Conservation (phyloP, 1,140 invertebrate species). For the Lepidotrigona ventralis region DNA sequence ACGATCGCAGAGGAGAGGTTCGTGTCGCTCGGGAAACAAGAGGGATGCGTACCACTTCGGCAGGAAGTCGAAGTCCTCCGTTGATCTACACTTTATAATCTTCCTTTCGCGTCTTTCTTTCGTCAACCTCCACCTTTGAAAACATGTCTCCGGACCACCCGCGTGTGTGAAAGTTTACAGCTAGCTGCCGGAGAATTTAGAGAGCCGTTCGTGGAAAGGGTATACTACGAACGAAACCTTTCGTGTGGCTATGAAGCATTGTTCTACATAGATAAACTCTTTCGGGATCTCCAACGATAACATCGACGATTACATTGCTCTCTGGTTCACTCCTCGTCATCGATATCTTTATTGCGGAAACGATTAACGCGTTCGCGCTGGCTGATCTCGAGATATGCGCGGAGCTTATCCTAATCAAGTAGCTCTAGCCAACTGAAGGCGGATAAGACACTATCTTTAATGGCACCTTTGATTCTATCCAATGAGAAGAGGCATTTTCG, state of each 20-base stretch:
- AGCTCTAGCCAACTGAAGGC: background rate
- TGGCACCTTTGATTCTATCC: fast-evolving
- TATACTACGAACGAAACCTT: background rate
- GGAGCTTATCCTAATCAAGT: background rate
- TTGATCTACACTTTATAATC: constrained; percentile 24
- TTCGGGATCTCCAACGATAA: background rate
- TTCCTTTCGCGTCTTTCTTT: constrained; percentile 23
- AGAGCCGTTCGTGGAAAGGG: constrained; percentile 14
- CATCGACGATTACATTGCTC: background rate
- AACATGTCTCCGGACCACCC: constrained; percentile 61
- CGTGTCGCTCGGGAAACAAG: constrained; percentile 31
- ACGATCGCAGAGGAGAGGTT: constrained; percentile 3
- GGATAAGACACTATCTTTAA: too few species aligned
- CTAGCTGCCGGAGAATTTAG: constrained; percentile 22
- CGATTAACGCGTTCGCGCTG: background rate
- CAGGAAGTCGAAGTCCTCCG: constrained; percentile 55
- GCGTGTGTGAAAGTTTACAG: constrained; percentile 64
- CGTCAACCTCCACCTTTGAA: constrained; percentile 28
- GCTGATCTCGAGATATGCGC: background rate
- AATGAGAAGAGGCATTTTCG: too few species aligned
- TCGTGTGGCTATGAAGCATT: background rate
- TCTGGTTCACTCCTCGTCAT: background rate
- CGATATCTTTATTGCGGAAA: constrained; percentile 10
- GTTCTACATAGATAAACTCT: background rate
- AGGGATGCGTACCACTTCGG: constrained; percentile 27